Evolutionary conservation across 2,888 invertebrate species (phyloP), one percentile per base, ranked within the genome.

Genomic region (Melipona beecheii): DNA sequence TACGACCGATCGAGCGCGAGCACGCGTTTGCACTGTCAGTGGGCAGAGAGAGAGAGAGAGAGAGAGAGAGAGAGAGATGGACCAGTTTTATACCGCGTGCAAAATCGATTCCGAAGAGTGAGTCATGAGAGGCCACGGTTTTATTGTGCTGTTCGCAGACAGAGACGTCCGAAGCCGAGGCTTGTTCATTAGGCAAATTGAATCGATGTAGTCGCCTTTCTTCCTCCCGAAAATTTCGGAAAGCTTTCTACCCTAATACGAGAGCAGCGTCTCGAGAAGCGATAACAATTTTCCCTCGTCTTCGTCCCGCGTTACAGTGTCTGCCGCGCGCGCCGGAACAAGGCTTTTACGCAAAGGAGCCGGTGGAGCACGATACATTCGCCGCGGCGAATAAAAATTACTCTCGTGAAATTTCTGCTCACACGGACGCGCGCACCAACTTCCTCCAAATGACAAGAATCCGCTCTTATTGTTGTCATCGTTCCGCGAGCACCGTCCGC

Each of bases 101-200:
- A 82, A 83, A 85, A 89, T 87, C 88, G 87, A 89, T 88, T 86
- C 56, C 81, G 80, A 80, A 79, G 85, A 84, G 79, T 86, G 89
- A 87, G 78, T 87, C 84, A 87, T 78, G 77, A 77, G 75, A 78
- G 76, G 19, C 27, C 50, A 56, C 69, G 56, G 78, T 78, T 87
- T 89, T 85, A 89, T 85, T 73, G 79, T 69, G 62, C 69, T 70
- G 43, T 43, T 68, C 78, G 43, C 76, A 64, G 86, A 83, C 58
- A 71, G 78, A 73, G 60, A 74, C 75, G 66, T 78, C 75, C 68
- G 71, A 27, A 19, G 17, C 60, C 36, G 21, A 36, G 58, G 78
- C 74, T 78, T 85, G 88, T 89, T 89, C 89, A 89, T 89, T 89
- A 89, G 88, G 88, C 82, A 89, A 89, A 89, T 89, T 89, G 89